Base-by-base conservation (phyloP, 2,113 vertebrate species). In the Chaetodon trifascialis region DNA sequence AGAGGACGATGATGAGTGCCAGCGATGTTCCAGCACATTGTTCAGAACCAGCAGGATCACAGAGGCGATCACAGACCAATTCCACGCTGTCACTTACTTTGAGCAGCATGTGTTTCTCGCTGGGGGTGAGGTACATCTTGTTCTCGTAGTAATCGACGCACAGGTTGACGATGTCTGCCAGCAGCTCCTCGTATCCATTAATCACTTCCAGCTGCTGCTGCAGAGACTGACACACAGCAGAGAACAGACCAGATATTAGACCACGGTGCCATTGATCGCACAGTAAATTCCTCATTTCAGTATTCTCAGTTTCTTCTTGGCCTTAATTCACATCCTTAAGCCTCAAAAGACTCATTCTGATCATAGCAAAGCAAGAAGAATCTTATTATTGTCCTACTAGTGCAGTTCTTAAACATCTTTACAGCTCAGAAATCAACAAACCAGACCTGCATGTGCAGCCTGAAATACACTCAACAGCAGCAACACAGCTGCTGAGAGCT, bases 191-290 rank as follows among this genome's bases (percentile, higher is more conserved):
- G 1, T 98, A 99, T 70, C 98, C 98, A 40, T 96, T 93, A 30
- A 99, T 99, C 81, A 99, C 98, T 74, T 99, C 98, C 55, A 99
- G 92, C 92, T 99, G 98, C 86, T 99, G 98, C 95, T 99, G 98
- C 83, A 99, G 91, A 81, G 98, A 97, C 98, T 99, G 83, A 8
- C 2, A 23, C 11, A 63, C 40, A 36, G 11, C 0, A 21, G 51
- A 58, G 1, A 44, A 34, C 0, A 14, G 16, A 19, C 0, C n/a
- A 17, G 12, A 34, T 51, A 58, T 40, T 30, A 8, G 10, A 38
- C 23, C 3, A 59, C 2, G 23, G 11, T 42, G n/a, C 15, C n/a
- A n/a, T 23, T 17, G 38, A 19, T 38, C 21, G 11, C 2, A 10
- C 40, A 21, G 19, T 17, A 25, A 30, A 52, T 49, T 65, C 14